phyloP scores from a whole-genome alignment of 1,140 invertebrate genomes.

The Acarapis woodi region DNA sequence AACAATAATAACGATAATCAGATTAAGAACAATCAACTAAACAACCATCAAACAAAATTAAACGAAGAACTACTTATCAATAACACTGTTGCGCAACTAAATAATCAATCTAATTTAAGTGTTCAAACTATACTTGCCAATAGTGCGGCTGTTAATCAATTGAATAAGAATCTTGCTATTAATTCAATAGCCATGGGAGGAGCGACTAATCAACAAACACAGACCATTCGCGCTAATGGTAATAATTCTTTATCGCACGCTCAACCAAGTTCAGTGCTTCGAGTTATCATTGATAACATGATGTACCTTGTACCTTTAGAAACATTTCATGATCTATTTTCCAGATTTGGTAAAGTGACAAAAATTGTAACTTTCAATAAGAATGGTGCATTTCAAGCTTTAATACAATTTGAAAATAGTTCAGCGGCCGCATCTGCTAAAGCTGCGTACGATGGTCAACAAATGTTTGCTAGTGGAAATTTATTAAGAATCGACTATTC shows the following conservation, averaged over 20 bases:
- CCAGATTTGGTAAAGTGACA: slow-evolving; percentile 82
- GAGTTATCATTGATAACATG: slow-evolving; percentile 93
- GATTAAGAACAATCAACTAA: too few species aligned
- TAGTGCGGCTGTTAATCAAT: neutral
- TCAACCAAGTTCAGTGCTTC: slow-evolving; percentile 50
- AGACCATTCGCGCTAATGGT: neutral
- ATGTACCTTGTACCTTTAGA: slow-evolving; percentile 91
- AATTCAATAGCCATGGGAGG: too few species aligned
- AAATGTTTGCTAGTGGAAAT: slow-evolving; percentile 78
- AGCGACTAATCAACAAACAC: too few species aligned
- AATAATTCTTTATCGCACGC: slow-evolving; percentile 36
- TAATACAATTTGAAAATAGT: slow-evolving; percentile 94
- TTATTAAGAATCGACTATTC: slow-evolving; percentile 97
- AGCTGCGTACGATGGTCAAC: slow-evolving; percentile 68
- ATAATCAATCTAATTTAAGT: neutral
- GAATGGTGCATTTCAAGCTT: slow-evolving; percentile 94
- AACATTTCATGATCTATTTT: slow-evolving; percentile 78
- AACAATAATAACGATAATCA: too few species aligned
- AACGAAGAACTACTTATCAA: neutral
- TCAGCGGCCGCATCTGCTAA: slow-evolving; percentile 31
- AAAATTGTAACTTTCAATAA: slow-evolving; percentile 99
- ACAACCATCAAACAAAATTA: slow-evolving; percentile 1
- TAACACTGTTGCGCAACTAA: neutral
- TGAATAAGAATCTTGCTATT: too few species aligned
- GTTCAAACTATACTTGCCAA: neutral